Percentiles rank a stretch among this genome's conserved stretches.
Conservation (phyloP, 2,113 vertebrate species). For the Cheirogaleus medius region DNA sequence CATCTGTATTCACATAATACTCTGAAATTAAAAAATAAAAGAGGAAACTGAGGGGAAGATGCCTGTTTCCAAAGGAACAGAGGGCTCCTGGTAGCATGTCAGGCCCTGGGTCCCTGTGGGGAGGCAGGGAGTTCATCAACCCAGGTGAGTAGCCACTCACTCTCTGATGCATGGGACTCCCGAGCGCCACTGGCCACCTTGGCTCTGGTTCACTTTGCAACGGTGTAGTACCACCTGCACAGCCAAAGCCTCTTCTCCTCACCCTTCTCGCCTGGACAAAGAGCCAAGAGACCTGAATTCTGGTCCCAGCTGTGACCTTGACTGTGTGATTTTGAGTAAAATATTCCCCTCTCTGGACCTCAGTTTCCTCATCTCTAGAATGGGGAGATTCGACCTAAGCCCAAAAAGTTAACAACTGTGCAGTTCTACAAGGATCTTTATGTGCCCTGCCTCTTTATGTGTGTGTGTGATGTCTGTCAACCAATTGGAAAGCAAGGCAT, state of each 20-base stretch:
- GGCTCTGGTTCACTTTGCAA: neutral
- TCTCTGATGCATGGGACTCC: neutral
- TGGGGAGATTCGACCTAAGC: neutral
- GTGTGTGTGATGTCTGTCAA: neutral
- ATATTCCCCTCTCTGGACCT: neutral
- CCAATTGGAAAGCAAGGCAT: neutral
- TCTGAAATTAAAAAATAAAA: too few species aligned
- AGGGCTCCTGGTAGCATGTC: neutral
- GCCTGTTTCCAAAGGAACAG: neutral
- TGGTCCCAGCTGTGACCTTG: neutral
- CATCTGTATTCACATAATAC: too few species aligned
- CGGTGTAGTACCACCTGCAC: neutral
- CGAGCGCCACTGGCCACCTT: neutral
- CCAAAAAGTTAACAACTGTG: neutral
- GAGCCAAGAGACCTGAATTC: neutral
- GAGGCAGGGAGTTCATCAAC: rapidly evolving
- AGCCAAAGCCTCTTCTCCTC: neutral
- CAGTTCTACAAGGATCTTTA: neutral
- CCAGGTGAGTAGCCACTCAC: neutral
- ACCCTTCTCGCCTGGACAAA: neutral
- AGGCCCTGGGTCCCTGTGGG: neutral
- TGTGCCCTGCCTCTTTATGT: neutral
- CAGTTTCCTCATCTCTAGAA: neutral
- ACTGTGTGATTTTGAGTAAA: neutral
- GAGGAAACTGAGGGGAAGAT: neutral